Evolutionary conservation across 1,140 invertebrate genomes (phyloP).

Genomic region (Drosophila prosaltans): DNA sequence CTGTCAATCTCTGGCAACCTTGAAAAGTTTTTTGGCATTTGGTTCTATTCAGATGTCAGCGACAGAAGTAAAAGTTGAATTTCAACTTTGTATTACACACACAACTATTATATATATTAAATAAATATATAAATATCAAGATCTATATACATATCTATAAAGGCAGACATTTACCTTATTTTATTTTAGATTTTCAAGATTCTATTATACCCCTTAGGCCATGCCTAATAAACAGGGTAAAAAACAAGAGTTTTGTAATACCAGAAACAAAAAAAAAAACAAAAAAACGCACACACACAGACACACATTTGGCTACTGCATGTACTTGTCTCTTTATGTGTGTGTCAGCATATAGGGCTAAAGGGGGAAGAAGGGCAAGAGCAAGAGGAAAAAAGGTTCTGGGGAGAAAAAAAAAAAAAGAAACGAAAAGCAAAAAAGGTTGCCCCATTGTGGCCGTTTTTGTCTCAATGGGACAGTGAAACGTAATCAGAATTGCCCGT

Average conservation of each 20-base stretch:
- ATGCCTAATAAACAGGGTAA: neutral
- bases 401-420: neutral
- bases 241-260: neutral
- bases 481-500: conserved; percentile 21
- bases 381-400: neutral
- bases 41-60: too few relatives aligned
- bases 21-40: too few relatives aligned
- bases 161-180: neutral
- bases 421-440: neutral
- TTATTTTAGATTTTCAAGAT: neutral
- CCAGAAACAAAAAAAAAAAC: neutral
- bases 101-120: too few relatives aligned
- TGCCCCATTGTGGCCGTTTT: conserved; percentile 21
- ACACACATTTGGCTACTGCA: neutral
- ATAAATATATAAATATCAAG: too few relatives aligned
- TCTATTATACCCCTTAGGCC: neutral
- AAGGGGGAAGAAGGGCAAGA: neutral
- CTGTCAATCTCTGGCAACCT: too few relatives aligned
- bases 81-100: too few relatives aligned
- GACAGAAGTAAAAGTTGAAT: too few relatives aligned
- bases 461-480: conserved; percentile 24
- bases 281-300: neutral
- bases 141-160: too few relatives aligned
- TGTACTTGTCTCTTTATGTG: neutral
- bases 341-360: neutral